Evolutionary conservation across 1,140 invertebrate species (phyloP), one percentile per base, ranked within the genome.

Genomic region (Homarus americanus): DNA sequence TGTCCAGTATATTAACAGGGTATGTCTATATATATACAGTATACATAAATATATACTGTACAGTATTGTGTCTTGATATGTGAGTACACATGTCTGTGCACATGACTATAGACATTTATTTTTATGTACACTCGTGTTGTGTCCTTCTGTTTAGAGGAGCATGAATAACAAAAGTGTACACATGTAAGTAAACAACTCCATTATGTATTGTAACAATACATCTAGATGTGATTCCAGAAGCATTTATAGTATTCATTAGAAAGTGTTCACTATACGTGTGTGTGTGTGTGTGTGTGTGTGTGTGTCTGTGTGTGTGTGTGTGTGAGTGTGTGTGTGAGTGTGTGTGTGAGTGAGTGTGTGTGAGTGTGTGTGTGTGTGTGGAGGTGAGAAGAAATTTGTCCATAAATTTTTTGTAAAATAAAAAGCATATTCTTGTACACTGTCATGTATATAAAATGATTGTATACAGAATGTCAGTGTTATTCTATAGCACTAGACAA

Each of bases 401-500:
- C n/a, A 49, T 32, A 69, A 69, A 28, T 12, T 69, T 28, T 12
- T 0, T 69, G 63, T 69, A 7, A 69, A 69, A 28, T 28, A n/a
- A 79, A 79, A 40, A 44, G 28, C 28, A 79, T 49, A 79, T 79
- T 9, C 15, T 44, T 79, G 34, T 36, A 78, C 41, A 20, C 41
- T 78, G 38, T 78, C 75, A 41, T 40, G 36, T 78, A 78, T 78
- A 78, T 38, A 78, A 80, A 20, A 75, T 84, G 63, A 72, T 32
- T 85, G 83, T 85, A 73, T 84, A 73, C 66, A 84, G 40, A 41
- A 41, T 66, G 82, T 84, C 66, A 72, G 83, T 85, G 83, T 85
- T 24, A 32, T 84, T 38, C 85, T 87, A 87, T 40, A 79, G 85
- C 66, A 58, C 85, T 87, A 87, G 75, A 53, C 85, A 87, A 87